phyloP scores from a whole-genome alignment of 2,888 invertebrate genomes.

The Phasia obesa region DNA sequence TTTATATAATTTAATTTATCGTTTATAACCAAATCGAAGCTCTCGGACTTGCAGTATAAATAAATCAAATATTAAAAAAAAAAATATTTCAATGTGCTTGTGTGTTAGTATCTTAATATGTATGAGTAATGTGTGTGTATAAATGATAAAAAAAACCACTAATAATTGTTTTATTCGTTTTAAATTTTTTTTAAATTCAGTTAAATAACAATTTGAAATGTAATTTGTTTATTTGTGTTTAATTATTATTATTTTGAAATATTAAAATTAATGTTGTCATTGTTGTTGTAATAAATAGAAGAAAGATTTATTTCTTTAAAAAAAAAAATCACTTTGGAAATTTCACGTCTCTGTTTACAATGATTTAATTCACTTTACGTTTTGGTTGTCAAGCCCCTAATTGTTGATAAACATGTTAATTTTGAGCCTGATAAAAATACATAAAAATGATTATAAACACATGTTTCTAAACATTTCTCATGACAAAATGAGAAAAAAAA shows the following conservation, averaged over 20 bases:
- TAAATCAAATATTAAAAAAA: constrained; percentile 42
- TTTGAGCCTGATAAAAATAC: too few species aligned
- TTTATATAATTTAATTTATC: constrained; percentile 66
- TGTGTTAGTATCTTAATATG: constrained; percentile 48
- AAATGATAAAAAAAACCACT: constrained; percentile 38
- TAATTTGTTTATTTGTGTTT: constrained; percentile 75
- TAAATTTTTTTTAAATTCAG: constrained; percentile 30
- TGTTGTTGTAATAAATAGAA: constrained; percentile 57
- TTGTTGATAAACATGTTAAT: too few species aligned
- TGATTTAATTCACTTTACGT: too few species aligned
- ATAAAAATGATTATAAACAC: too few species aligned
- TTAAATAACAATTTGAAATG: constrained; percentile 72
- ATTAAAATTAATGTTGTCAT: constrained; percentile 62
- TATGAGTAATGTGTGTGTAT: constrained; percentile 43
- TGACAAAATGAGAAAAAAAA: too few species aligned
- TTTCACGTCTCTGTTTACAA: too few species aligned
- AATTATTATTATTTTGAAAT: constrained; percentile 73
- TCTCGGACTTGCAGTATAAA: constrained; percentile 80
- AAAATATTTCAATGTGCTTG: constrained; percentile 53
- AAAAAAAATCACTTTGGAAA: not conserved
- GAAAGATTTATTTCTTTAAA: not conserved
- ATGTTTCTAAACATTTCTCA: too few species aligned
- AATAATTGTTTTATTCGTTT: too few species aligned
- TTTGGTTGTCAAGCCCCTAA: too few species aligned
- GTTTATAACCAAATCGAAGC: constrained; percentile 78